These are phyloP conservation scores for Porites cylindrica DNA, from an alignment of 92 coral and sea anemone species.

Conservation along the genomic window DNA sequence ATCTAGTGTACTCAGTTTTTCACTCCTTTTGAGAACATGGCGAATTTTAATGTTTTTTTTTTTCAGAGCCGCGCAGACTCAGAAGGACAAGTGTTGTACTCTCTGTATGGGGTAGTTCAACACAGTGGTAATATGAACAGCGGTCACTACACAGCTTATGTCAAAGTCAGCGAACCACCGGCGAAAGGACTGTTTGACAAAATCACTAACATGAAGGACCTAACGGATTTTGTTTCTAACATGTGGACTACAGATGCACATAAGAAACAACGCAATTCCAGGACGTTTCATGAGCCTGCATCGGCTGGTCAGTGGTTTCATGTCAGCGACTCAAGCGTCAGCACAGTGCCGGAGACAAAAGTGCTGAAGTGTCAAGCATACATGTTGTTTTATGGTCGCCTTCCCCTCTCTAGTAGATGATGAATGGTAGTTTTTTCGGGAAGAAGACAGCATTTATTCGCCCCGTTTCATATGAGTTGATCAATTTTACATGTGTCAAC, in stretches of 20 bases:
- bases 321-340: conserved; percentile 93
- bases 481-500: neutral
- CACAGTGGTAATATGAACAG: conserved; percentile 97
- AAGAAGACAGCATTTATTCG: neutral
- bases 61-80: conserved; percentile 81
- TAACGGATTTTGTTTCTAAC: conserved; percentile 61
- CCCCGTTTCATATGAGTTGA: neutral
- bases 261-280: conserved; percentile 25
- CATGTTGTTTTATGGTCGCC: conserved; percentile 93
- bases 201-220: conserved; percentile 66
- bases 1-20: neutral
- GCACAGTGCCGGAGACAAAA: conserved; percentile 76
- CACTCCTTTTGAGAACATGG: neutral
- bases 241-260: conserved; percentile 71
- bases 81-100: conserved; percentile 81
- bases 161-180: conserved; percentile 68
- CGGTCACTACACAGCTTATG: conserved; percentile 97
- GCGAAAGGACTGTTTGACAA: conserved; percentile 54
- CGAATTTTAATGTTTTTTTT: neutral
- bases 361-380: conserved; percentile 95
- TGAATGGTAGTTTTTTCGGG: neutral
- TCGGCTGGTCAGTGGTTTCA: conserved; percentile 90
- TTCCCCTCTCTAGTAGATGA: conserved; percentile 50
- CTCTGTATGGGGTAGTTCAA: conserved; percentile 88
- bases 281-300: conserved; percentile 60